These are phyloP conservation scores for Antrozous pallidus DNA, from an alignment of 2,797 vertebrate species.

Conservation along the genomic window DNA sequence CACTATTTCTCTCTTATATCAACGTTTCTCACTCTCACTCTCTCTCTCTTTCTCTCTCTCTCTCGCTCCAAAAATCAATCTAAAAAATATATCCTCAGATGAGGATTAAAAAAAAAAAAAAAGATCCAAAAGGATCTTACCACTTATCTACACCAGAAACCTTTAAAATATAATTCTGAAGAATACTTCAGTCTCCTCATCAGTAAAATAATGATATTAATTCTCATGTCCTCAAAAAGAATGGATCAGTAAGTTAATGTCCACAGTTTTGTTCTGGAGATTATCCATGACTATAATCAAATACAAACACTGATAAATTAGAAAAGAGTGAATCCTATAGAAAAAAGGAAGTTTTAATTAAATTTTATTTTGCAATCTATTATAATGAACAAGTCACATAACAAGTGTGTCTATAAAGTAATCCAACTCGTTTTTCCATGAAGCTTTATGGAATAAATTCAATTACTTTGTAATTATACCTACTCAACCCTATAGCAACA, in stretches of 20 bases:
- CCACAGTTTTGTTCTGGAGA: constrained; percentile 18
- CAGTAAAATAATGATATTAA: background rate
- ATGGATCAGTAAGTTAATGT: constrained; percentile 11
- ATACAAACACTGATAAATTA: constrained; percentile 35
- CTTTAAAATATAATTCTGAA: constrained; percentile 25
- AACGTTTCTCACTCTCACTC: background rate
- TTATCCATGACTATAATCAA: constrained; percentile 40
- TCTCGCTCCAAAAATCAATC: background rate
- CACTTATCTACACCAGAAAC: background rate
- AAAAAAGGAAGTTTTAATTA: constrained; percentile 31
- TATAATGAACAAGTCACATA: constrained; percentile 21
- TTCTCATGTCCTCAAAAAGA: constrained; percentile 17
- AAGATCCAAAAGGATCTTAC: background rate
- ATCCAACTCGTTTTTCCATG: constrained; percentile 30
- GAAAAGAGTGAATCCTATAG: constrained; percentile 39
- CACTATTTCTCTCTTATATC: background rate
- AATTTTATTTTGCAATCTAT: constrained; percentile 24
- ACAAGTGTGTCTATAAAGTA: constrained; percentile 43
- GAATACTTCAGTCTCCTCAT: background rate
- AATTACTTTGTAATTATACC: constrained; percentile 41
- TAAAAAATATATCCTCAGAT: no score
- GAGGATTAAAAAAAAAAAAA: background rate
- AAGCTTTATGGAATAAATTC: constrained; percentile 39
- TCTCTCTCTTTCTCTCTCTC: no score
- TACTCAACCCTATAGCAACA: constrained; percentile 30